phyloP scores from a whole-genome alignment of 2,113 vertebrate species.

The Cyanoderma ruficeps region DNA sequence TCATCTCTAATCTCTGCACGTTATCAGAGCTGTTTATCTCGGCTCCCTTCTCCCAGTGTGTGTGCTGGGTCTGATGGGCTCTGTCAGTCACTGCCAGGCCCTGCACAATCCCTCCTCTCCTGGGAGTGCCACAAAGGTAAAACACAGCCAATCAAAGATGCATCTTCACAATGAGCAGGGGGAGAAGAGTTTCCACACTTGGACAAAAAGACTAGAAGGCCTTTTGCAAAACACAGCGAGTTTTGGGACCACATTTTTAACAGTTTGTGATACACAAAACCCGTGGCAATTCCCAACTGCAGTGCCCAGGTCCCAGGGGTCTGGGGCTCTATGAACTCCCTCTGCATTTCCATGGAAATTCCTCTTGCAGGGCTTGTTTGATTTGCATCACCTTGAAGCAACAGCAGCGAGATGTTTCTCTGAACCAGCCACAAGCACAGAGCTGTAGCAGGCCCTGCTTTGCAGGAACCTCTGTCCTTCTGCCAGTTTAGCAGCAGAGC shows the following conservation, averaged over 20 bases:
- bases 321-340: not conserved
- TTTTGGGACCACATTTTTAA: not conserved
- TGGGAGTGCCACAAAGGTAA: not conserved
- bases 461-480: not conserved
- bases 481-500: not conserved
- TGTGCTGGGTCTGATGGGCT: not conserved
- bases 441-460: not conserved
- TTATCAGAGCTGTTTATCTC: not conserved
- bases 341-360: not conserved
- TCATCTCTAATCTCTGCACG: not conserved
- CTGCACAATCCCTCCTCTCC: not conserved
- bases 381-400: not conserved
- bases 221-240: not conserved
- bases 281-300: fast-evolving
- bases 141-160: not conserved
- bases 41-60: not conserved
- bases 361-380: not conserved
- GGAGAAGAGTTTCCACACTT: not conserved
- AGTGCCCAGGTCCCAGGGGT: not conserved
- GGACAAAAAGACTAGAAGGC: not conserved
- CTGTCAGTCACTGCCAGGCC: not conserved
- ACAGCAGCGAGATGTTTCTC: not conserved
- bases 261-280: not conserved
- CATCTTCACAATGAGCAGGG: not conserved
- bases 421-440: not conserved